Conservation (phyloP, 53 echinoderm and acorn worm species). For the Paracentrotus lividus region DNA sequence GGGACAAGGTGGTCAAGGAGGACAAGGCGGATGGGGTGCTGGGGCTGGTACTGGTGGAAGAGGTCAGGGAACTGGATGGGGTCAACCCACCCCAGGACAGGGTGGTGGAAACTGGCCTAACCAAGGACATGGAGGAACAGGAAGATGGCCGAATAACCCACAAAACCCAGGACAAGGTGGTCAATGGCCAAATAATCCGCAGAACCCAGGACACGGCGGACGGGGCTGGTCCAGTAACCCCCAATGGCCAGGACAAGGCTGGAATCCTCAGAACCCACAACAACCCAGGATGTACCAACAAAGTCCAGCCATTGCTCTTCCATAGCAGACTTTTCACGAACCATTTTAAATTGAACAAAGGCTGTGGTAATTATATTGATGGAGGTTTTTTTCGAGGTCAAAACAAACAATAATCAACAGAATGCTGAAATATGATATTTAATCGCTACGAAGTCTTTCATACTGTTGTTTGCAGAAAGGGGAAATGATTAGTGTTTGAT, state of each 20-base stretch:
- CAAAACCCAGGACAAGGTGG: neutral
- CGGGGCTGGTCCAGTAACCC: conserved; percentile 9
- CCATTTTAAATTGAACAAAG: neutral
- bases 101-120: neutral
- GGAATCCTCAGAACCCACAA: conserved; percentile 15
- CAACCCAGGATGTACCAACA: conserved; percentile 57
- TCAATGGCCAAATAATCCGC: neutral
- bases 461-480: too few species aligned
- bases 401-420: too few species aligned
- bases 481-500: too few species aligned
- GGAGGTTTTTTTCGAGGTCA: neutral
- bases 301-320: conserved; percentile 1
- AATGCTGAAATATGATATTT: neutral
- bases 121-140: neutral
- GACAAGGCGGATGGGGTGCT: neutral
- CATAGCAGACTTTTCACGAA: neutral
- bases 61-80: neutral
- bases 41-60: neutral
- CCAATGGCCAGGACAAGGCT: neutral
- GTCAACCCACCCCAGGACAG: conserved; percentile 4
- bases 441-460: neutral
- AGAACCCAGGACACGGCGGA: neutral
- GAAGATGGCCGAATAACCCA: neutral
- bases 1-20: conserved; percentile 38
- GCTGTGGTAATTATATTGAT: neutral